Percentiles rank a stretch among this genome's conserved stretches.
phyloP scores from a whole-genome alignment of 2,113 vertebrate genomes.

The Crotalus tigris region DNA sequence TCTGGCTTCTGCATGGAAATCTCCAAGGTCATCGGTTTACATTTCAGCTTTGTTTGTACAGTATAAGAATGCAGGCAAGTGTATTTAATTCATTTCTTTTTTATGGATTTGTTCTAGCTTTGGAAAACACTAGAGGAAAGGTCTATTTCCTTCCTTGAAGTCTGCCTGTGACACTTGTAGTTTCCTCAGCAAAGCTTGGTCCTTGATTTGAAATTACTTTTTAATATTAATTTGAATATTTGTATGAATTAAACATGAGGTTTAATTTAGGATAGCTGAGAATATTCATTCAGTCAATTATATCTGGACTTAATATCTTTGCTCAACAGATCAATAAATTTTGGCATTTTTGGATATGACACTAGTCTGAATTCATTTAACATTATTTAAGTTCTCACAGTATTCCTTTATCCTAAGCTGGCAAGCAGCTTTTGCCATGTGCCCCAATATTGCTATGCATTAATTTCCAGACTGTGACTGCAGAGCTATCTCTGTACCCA shows the following conservation, averaged over 20 bases:
- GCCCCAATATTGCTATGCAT: background rate
- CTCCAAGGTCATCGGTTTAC: background rate
- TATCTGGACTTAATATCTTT: background rate
- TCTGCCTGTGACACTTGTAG: background rate
- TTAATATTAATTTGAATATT: background rate
- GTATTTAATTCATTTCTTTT: slow-evolving; percentile 12
- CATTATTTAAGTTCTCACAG: background rate
- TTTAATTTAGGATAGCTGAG: background rate
- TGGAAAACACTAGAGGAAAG: slow-evolving; percentile 1
- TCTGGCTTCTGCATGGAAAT: slow-evolving; percentile 28
- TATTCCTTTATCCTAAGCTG: background rate
- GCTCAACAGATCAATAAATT: background rate
- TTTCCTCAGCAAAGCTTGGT: slow-evolving; percentile 14
- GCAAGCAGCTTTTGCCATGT: background rate
- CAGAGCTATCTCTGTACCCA: background rate
- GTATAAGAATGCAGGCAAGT: background rate
- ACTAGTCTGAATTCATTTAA: background rate
- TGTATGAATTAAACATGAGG: background rate
- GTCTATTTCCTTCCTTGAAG: background rate
- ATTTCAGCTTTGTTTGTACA: slow-evolving; percentile 20
- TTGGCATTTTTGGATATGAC: background rate
- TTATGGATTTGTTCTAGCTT: background rate
- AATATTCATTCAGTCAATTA: background rate
- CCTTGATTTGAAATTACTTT: background rate
- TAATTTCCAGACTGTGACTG: background rate